Conservation (phyloP, 1,140 invertebrate species). For the Megathymus violae region DNA sequence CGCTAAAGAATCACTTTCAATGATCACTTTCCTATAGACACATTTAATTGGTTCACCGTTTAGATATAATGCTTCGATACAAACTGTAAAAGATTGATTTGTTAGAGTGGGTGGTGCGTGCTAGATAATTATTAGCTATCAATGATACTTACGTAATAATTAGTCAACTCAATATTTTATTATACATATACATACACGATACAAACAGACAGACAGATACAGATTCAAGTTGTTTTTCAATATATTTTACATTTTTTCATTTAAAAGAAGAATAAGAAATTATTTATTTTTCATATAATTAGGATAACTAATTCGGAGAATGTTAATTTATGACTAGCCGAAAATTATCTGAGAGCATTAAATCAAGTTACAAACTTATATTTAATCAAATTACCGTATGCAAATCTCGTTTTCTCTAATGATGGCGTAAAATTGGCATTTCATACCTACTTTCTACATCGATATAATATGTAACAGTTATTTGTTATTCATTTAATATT, state of each 20-base stretch:
- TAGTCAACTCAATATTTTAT: conserved; percentile 2
- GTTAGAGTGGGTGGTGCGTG: conserved; percentile 3
- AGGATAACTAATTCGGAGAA: no score
- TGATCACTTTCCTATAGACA: conserved; percentile 39
- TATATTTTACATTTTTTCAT: no score
- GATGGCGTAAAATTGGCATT: conserved; percentile 22
- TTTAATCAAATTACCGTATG: conserved; percentile 28
- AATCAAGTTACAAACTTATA: conserved; percentile 20
- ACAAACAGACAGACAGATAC: no score
- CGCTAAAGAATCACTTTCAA: conserved; percentile 35
- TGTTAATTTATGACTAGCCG: no score
- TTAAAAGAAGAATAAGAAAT: no score
- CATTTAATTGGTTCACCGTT: conserved; percentile 15
- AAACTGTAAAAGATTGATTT: conserved; percentile 11
- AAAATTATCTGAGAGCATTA: not conserved
- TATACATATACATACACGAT: not conserved
- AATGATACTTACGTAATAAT: conserved; percentile 18
- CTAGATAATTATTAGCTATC: conserved; percentile 12
- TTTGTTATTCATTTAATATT: conserved; percentile 19
- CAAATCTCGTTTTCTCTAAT: conserved; percentile 25
- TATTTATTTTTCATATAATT: no score
- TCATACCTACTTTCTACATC: conserved; percentile 22
- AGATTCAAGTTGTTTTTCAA: no score
- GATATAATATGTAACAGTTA: conserved; percentile 20
- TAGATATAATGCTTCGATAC: conserved; percentile 7